These are phyloP conservation scores for Sardina pilchardus DNA, from an alignment of 2,113 vertebrate species.

Conservation along the genomic window DNA sequence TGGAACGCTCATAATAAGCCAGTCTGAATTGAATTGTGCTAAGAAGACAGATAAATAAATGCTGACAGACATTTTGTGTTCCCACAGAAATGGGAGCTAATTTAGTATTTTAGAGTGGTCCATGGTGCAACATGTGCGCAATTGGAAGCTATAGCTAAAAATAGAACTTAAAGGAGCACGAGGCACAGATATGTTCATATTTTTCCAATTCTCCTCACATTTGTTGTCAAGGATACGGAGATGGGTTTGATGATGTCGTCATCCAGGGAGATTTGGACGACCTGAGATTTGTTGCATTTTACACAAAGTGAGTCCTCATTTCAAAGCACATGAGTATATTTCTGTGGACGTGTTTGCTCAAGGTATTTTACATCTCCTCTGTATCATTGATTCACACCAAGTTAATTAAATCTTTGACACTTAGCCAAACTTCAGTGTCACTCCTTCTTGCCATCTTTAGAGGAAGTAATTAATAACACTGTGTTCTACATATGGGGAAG, in stretches of 20 bases:
- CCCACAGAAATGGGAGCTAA: not conserved
- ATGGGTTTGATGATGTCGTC: conserved; percentile 95
- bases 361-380: not conserved
- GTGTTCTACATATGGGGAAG: no score
- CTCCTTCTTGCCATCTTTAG: not conserved
- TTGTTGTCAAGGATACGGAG: conserved; percentile 83
- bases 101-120: not conserved
- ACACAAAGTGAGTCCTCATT: conserved; percentile 82
- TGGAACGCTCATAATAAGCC: not conserved
- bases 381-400: not conserved
- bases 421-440: not conserved
- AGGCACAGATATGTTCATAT: conserved; percentile 2
- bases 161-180: not conserved
- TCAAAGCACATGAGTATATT: not conserved
- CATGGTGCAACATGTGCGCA: not conserved
- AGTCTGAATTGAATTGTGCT: not conserved
- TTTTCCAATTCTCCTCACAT: conserved; percentile 10
- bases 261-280: conserved; percentile 97
- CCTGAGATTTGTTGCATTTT: conserved; percentile 96
- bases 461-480: not conserved
- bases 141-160: not conserved
- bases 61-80: not conserved
- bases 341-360: not conserved
- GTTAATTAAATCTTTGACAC: not conserved
- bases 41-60: not conserved